A percentile compares a stretch with the other conserved stretches of the same genome.
Conservation (phyloP, 2,797 vertebrate genomes). For the Galaxias olidus region DNA sequence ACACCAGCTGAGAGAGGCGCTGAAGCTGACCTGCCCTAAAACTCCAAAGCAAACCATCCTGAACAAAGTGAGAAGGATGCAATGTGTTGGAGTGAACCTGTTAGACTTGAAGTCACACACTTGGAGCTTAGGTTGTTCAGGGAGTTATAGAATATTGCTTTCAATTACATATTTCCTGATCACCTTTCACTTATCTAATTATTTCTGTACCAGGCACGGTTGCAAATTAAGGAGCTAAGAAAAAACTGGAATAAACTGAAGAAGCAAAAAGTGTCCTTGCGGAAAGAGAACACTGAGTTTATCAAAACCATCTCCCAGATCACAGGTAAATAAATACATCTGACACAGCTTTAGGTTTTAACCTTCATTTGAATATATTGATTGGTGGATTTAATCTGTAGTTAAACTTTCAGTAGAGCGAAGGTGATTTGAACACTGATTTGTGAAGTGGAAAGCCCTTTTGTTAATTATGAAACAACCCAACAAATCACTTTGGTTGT, state of each 20-base stretch:
- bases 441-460: too few species aligned
- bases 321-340: slow-evolving; percentile 17
- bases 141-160: too few species aligned
- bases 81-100: neutral
- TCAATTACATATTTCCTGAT: too few species aligned
- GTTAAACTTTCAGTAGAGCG: too few species aligned
- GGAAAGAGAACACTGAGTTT: slow-evolving; percentile 15
- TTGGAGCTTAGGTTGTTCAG: too few species aligned
- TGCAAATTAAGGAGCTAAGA: slow-evolving; percentile 45
- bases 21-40: neutral
- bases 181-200: neutral
- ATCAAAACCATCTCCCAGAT: slow-evolving; percentile 11
- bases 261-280: slow-evolving; percentile 39
- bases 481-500: too few species aligned
- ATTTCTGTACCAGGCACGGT: slow-evolving; percentile 39
- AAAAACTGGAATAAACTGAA: neutral
- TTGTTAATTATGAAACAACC: too few species aligned
- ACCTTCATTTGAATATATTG: too few species aligned
- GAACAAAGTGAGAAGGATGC: slow-evolving; percentile 32
- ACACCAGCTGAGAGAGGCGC: slow-evolving; percentile 21
- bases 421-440: too few species aligned
- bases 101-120: neutral
- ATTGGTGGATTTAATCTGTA: too few species aligned
- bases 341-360: too few species aligned
- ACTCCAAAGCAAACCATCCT: slow-evolving; percentile 35